Base-by-base conservation (phyloP, 2,113 vertebrate species). In the Dasypus novemcinctus region DNA sequence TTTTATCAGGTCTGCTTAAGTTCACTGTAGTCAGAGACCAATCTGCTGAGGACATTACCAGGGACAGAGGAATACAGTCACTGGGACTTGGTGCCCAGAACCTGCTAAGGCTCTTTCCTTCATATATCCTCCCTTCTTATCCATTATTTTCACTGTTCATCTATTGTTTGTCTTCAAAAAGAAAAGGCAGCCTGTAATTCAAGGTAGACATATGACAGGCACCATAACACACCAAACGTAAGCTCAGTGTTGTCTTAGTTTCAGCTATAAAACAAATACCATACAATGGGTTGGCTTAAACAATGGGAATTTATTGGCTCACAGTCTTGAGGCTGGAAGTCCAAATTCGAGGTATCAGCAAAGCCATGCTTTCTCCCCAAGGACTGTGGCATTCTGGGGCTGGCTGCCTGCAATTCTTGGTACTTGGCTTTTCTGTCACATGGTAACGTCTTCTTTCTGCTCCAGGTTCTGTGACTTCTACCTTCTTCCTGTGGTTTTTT, bases 1-100 rank as follows among this genome's bases (percentile, higher is more conserved):
- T 94, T 95, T 93, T 91, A 71, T 90, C 69, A 54, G 66, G 23
- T 13, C 91, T 86, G 43, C 38, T 94, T 95, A 74, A 91, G 66
- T 93, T 93, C 88, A 33, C 20, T 81, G 43, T 80, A 1, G 12
- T 25, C 63, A 68, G 43, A 88, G 69, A 41, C 36, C 59, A 29
- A 17, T 46, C 2, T 2, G 17, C 74, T 54, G 25, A 85, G 76
- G 36, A 69, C 4, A 82, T 14, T n/a, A 59, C 29, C 8, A 78
- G 1, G 54, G 54, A 18, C 6, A 31, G 71, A 64, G n/a, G 66
- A 91, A 23, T 31, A 31, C 6, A 63, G n/a, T 43, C 21, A 46
- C 36, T 52, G 68, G 20, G n/a, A 41, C 57, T n/a, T 74, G 79
- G 49, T 63, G 15, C n/a, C 21, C 38, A 23, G 29, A 11, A 27